Base-by-base conservation (phyloP, 2,113 vertebrate genomes). In the Bubo bubo region DNA sequence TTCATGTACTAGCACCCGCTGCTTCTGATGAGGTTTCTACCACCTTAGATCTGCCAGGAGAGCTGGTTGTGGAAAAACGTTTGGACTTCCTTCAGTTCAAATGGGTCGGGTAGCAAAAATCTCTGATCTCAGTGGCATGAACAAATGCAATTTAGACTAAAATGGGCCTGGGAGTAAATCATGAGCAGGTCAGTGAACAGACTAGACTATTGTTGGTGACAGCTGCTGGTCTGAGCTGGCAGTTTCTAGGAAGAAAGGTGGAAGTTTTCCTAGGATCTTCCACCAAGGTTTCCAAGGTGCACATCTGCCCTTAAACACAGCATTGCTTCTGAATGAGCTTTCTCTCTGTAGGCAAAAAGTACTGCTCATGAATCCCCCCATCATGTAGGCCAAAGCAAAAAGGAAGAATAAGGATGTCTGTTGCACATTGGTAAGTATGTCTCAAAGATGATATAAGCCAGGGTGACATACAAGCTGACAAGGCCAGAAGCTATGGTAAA, bases 401-500 rank as follows among this genome's bases (percentile, higher is more conserved):
- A 55, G 6, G 37, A 66, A 59, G 35, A 79, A n/a, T 18, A 39
- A 70, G 23, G 23, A 26, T 34, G 37, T 13, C 13, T 49, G 8
- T 0, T 87, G 22, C 20, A 34, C 15, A 6, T 41, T 2, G 3
- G 7, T 55, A 52, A 63, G 18, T 41, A 23, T 9, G 28, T 82
- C 80, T 84, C 7, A 0, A 66, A 76, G 70, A 34, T 21, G 28
- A 35, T 59, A 77, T 3, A 19, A 87, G 24, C 41, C 79, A 58
- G 67, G 6, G 63, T 37, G 62, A 91, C 74, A 83, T 27, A 53
- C 18, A 80, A 72, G 26, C 47, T 94, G 93, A 94, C 1, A 28
- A 77, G 71, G 63, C 67, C 91, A 96, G 71, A 94, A 93, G 66
- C 43, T 74, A 79, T 63, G 34, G 81, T 41, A 95, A 94, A 96